Evolutionary conservation across 2,113 vertebrate genomes (phyloP).

Genomic region (Amphilophus citrinellus): DNA sequence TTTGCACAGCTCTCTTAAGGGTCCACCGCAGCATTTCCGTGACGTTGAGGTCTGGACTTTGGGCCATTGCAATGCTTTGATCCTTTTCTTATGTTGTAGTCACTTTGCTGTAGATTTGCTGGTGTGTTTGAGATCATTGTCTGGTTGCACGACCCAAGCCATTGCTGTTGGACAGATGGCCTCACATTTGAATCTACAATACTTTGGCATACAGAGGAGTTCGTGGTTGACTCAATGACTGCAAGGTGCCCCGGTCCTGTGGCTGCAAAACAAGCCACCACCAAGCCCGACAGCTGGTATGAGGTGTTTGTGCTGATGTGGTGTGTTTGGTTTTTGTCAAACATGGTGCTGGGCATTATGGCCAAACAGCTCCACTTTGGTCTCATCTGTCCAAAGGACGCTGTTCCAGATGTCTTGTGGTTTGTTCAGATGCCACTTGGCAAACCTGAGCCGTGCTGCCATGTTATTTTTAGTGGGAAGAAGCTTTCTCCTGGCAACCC

Average conservation of each 20-base stretch:
- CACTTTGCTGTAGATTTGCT: too few relatives aligned
- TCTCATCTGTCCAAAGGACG: neutral
- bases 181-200: neutral
- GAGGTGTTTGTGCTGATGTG: neutral
- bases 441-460: neutral
- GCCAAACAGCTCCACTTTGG: neutral
- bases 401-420: neutral
- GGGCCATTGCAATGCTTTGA: neutral
- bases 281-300: neutral
- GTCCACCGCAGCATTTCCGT: neutral
- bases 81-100: neutral
- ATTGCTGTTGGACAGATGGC: neutral
- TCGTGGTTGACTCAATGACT: neutral
- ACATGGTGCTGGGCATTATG: neutral
- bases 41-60: neutral
- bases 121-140: neutral
- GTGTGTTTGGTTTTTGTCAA: neutral
- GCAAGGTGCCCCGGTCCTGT: neutral
- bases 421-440: neutral
- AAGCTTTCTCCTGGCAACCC: too few relatives aligned
- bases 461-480: neutral
- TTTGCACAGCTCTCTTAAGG: neutral
- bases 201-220: neutral
- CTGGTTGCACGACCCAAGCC: neutral
- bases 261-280: neutral